Conservation (phyloP, 2,797 vertebrate species). For the Clarias platycephalus region DNA sequence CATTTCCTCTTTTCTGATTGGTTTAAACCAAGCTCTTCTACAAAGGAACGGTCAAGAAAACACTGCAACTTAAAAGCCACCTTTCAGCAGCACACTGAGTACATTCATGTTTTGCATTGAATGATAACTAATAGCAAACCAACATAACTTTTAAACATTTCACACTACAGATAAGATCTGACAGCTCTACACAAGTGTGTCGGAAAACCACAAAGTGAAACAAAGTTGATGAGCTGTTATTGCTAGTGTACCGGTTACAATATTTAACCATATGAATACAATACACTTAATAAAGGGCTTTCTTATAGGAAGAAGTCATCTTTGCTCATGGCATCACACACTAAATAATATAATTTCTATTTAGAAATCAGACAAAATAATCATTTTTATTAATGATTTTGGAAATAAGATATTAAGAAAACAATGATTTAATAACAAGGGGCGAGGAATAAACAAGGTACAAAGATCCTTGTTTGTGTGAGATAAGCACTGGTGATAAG, state of each 20-base stretch:
- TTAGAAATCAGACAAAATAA: neutral
- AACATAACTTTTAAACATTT: neutral
- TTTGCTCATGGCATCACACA: neutral
- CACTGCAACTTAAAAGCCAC: too few relatives aligned
- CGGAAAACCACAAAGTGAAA: neutral
- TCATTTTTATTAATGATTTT: neutral
- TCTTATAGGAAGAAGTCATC: neutral
- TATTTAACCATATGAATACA: neutral
- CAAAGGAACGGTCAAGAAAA: too few relatives aligned
- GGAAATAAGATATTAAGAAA: neutral
- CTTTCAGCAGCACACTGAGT: too few relatives aligned
- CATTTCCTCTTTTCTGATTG: too few relatives aligned
- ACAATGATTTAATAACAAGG: neutral
- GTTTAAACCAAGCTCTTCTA: too few relatives aligned
- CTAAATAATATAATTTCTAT: neutral
- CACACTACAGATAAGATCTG: neutral
- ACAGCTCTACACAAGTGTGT: neutral
- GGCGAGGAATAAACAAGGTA: neutral
- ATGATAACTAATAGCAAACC: neutral
- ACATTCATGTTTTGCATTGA: too few relatives aligned
- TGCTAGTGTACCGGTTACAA: neutral
- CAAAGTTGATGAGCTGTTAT: neutral
- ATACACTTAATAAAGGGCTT: neutral
- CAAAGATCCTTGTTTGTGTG: neutral
- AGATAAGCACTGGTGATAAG: neutral